A percentile compares a stretch with the other conserved stretches of the same genome.
Evolutionary conservation across 2,113 vertebrate genomes (phyloP).

Genomic region (Damaliscus lunatus): DNA sequence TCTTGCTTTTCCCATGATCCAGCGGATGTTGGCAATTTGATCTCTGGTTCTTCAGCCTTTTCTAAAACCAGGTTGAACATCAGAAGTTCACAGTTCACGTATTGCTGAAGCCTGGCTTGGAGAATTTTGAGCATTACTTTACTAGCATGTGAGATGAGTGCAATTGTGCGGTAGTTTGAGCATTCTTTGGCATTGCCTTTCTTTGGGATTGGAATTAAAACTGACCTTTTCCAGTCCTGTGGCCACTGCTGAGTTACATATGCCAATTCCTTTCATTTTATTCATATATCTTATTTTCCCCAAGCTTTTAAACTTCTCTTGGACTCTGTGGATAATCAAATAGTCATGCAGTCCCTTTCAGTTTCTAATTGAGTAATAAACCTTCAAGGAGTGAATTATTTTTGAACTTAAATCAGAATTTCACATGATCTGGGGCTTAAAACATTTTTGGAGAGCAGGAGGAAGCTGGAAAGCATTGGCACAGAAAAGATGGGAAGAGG

Average conservation of each 20-base stretch:
- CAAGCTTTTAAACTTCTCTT: not conserved
- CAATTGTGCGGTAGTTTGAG: no score
- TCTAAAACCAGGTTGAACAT: no score
- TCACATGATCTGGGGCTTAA: slow-evolving; percentile 40
- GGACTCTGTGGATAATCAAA: slow-evolving; percentile 52
- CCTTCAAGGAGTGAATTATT: slow-evolving; percentile 44
- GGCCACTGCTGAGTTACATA: slow-evolving; percentile 8
- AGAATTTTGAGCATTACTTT: no score
- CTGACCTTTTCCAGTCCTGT: no score
- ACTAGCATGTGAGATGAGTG: no score
- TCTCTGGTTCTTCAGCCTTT: no score
- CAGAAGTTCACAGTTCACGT: no score
- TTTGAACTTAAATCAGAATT: slow-evolving; percentile 60
- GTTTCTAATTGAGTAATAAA: slow-evolving; percentile 62
- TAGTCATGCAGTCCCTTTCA: slow-evolving; percentile 37
- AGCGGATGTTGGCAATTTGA: no score
- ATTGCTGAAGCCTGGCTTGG: no score
- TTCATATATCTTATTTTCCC: slow-evolving; percentile 55
- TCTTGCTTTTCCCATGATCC: no score
- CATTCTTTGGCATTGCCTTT: no score
- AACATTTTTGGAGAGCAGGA: slow-evolving; percentile 32
- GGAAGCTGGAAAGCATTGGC: not conserved
- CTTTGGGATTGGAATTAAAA: no score
- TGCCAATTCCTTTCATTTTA: slow-evolving; percentile 39
- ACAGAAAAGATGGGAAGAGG: not conserved